These are phyloP conservation scores for Lasioglossum pauxillum DNA, from an alignment of 2,888 invertebrate species.

Conservation along the genomic window DNA sequence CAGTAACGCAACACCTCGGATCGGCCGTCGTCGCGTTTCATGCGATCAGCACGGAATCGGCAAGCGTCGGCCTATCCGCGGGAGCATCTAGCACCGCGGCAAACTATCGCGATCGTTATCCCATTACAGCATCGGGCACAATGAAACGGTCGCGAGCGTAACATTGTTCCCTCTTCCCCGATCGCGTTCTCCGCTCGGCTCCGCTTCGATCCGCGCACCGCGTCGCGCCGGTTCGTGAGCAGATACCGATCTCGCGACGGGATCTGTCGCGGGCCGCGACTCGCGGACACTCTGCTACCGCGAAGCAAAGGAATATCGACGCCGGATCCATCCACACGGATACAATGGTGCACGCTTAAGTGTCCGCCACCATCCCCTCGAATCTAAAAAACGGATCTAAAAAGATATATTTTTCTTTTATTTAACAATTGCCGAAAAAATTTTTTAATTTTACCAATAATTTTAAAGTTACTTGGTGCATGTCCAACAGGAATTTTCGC, in stretches of 20 bases:
- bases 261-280: conserved; percentile 10
- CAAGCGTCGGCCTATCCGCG: conserved; percentile 40
- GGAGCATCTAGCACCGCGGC: conserved; percentile 35
- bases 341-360: not conserved
- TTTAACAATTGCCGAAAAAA: not conserved
- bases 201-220: conserved; percentile 8
- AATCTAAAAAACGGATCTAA: not conserved
- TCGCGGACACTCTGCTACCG: not conserved
- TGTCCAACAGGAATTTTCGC: too few species aligned
- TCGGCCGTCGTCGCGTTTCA: conserved; percentile 51
- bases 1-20: conserved; percentile 56
- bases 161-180: conserved; percentile 6
- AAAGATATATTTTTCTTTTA: not conserved
- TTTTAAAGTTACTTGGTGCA: not conserved
- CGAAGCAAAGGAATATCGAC: not conserved
- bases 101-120: conserved; percentile 50
- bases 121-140: conserved; percentile 16
- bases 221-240: not conserved
- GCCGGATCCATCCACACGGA: too few species aligned
- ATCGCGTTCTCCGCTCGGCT: not conserved
- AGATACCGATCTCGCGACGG: conserved; percentile 28
- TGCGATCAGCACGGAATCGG: conserved; percentile 50
- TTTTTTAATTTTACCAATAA: not conserved
- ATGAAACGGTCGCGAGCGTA: conserved; percentile 19
- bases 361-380: fast-evolving